A percentile compares a stretch with the other conserved stretches of the same genome.
Evolutionary conservation across 1,140 invertebrate genomes (phyloP).

Genomic region (Chelonus insularis): DNA sequence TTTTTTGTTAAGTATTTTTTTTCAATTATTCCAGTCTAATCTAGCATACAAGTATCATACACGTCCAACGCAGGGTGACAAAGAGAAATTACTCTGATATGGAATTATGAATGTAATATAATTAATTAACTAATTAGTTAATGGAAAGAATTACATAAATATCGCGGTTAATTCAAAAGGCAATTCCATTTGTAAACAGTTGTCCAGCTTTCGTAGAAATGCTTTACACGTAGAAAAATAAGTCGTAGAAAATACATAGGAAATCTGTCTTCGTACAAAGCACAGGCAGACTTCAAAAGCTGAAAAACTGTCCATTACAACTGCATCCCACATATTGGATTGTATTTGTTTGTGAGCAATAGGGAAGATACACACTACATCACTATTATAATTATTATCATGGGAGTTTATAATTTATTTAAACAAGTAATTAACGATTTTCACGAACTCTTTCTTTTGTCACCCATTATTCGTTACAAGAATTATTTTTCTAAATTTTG

Average conservation of each 20-base stretch:
- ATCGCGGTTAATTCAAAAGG: background rate
- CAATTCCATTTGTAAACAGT: conserved; percentile 4
- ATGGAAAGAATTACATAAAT: background rate
- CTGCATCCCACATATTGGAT: background rate
- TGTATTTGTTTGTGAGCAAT: background rate
- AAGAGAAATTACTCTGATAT: conserved; percentile 6
- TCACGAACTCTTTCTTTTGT: too few species aligned
- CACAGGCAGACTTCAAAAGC: conserved; percentile 21
- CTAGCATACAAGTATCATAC: conserved; percentile 13
- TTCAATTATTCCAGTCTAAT: background rate
- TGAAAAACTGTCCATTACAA: conserved; percentile 8
- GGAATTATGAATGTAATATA: background rate
- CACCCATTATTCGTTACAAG: conserved; percentile 22
- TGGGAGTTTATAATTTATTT: background rate
- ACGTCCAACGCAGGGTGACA: conserved; percentile 15
- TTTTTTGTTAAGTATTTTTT: background rate
- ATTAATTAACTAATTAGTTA: background rate
- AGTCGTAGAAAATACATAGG: conserved; percentile 35
- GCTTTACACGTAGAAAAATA: conserved; percentile 35
- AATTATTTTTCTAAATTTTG: conserved; percentile 12
- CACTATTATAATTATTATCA: background rate
- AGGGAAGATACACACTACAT: background rate
- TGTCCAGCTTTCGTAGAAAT: conserved; percentile 23
- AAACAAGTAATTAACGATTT: background rate
- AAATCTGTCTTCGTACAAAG: conserved; percentile 35